Percentiles rank a stretch among this genome's conserved stretches.
phyloP scores from a whole-genome alignment of 2,888 invertebrate genomes.

The Pseudolycoriella hygida region DNA sequence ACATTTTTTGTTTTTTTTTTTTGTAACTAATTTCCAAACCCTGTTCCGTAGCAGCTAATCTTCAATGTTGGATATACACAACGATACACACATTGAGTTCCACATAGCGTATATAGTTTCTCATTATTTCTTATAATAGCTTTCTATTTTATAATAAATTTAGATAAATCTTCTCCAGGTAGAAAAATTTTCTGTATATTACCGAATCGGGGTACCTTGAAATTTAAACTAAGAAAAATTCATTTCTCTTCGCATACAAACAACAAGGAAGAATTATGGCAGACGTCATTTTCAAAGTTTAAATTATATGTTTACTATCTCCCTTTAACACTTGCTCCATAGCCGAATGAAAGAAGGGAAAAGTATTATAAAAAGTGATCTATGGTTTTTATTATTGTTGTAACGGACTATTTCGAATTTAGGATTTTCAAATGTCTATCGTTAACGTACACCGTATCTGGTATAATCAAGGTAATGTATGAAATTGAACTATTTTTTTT shows the following conservation, averaged over 20 bases:
- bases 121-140: conserved; percentile 1
- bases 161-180: conserved; percentile 1
- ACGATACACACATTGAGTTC: too few species aligned
- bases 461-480: background rate
- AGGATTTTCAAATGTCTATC: background rate
- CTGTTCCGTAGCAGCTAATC: too few species aligned
- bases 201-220: background rate
- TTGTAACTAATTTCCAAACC: too few species aligned
- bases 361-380: background rate
- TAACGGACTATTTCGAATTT: conserved; percentile 1
- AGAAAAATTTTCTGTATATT: background rate
- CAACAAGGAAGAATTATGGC: conserved; percentile 1
- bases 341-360: background rate
- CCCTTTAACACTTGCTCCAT: background rate
- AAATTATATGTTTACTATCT: background rate
- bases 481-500: conserved; percentile 1
- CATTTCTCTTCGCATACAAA: background rate
- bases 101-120: background rate
- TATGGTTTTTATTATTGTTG: background rate
- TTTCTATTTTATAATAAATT: background rate
- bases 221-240: background rate
- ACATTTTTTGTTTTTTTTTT: too few species aligned
- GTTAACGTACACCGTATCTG: background rate
- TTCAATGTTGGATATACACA: too few species aligned
- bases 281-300: background rate